Evolutionary conservation across 2,888 invertebrate genomes (phyloP).

Genomic region (Linnaemya vulpina): DNA sequence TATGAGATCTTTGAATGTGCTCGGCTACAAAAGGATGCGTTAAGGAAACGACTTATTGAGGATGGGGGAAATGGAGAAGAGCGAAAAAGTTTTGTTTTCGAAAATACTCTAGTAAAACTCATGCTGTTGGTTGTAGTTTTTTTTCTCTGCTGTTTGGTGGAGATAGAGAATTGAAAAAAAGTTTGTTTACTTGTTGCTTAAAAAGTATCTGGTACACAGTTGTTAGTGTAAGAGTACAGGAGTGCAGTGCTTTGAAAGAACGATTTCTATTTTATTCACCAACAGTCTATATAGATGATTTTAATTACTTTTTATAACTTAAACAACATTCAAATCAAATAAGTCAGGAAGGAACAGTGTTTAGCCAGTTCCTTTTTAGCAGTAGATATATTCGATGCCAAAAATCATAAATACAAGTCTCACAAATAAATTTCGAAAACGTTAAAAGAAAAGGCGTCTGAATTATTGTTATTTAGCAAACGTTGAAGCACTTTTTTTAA

Average conservation of each 20-base stretch:
- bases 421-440: too few relatives aligned
- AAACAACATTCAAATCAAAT: too few relatives aligned
- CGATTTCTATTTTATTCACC: neutral
- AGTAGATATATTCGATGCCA: too few relatives aligned
- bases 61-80: too few relatives aligned
- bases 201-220: constrained; percentile 54
- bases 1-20: constrained; percentile 72
- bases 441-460: too few relatives aligned
- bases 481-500: too few relatives aligned
- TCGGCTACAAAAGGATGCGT: constrained; percentile 17
- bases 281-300: too few relatives aligned
- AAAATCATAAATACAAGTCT: too few relatives aligned
- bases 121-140: constrained; percentile 26
- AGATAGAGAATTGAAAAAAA: constrained; percentile 69
- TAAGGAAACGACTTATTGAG: neutral
- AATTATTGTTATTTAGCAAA: too few relatives aligned
- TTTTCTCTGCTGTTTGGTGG: constrained; percentile 4
- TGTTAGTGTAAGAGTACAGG: constrained; percentile 11
- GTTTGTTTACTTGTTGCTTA: constrained; percentile 74
- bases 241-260: neutral
- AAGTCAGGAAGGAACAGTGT: too few relatives aligned
- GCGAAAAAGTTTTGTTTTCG: constrained; percentile 29
- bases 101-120: constrained; percentile 31
- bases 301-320: too few relatives aligned
- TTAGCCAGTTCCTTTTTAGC: too few relatives aligned